Percentiles rank a stretch among this genome's conserved stretches.
These are phyloP conservation scores for Sphenopsis melanotis DNA, from an alignment of 2,797 vertebrate genomes.

Conservation along the genomic window DNA sequence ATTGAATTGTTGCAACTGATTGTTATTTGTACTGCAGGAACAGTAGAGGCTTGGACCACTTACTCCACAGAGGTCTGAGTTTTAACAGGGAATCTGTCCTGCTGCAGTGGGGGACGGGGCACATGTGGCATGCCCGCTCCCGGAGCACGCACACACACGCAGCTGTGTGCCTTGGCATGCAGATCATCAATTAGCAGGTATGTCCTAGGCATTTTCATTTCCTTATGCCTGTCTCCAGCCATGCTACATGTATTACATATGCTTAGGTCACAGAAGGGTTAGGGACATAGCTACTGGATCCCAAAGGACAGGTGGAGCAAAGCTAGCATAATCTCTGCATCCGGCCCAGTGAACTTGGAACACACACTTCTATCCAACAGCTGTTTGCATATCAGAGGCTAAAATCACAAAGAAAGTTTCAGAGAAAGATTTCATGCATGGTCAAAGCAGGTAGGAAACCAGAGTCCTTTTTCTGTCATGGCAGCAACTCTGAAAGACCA, in stretches of 20 bases:
- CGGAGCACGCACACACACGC: background rate
- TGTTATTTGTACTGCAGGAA: background rate
- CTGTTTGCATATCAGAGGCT: background rate
- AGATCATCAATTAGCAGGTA: background rate
- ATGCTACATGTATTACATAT: background rate
- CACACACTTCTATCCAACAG: background rate
- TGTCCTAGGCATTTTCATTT: background rate
- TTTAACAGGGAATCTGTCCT: background rate
- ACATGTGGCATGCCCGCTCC: background rate
- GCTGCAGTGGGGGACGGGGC: rapidly evolving
- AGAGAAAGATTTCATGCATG: background rate
- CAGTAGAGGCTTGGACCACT: background rate
- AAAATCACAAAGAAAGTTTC: background rate
- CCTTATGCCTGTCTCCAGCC: background rate
- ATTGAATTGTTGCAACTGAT: background rate
- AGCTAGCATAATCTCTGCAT: background rate
- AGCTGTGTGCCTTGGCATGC: background rate
- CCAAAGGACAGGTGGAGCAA: conserved; percentile 7
- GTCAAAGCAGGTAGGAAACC: background rate
- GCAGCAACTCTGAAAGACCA: background rate
- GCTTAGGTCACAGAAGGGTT: background rate
- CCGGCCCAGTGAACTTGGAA: background rate
- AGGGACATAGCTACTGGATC: background rate
- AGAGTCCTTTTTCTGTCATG: background rate
- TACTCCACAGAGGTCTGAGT: background rate